Conservation (phyloP, 2,797 vertebrate species). For the Sebastes nivosus region DNA sequence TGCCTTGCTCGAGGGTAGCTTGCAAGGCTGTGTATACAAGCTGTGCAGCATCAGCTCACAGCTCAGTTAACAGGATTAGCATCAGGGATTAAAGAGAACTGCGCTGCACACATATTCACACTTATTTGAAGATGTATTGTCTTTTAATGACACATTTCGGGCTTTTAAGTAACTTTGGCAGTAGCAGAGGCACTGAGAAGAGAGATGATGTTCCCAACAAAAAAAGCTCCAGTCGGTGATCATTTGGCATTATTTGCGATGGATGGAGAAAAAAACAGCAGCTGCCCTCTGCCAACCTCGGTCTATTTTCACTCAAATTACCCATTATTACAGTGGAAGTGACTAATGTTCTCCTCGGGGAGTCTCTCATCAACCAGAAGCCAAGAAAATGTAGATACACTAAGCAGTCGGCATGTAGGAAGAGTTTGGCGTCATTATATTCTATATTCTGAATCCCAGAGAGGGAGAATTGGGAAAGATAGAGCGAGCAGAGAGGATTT, state of each 20-base stretch:
- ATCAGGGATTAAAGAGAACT: conserved; percentile 30
- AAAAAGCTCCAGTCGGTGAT: neutral
- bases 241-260: conserved; percentile 25
- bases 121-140: conserved; percentile 5
- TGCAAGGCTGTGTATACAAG: neutral
- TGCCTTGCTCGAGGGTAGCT: conserved; percentile 28
- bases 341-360: conserved; percentile 67
- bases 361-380: conserved; percentile 39
- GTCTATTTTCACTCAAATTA: conserved; percentile 54
- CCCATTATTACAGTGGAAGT: conserved; percentile 61
- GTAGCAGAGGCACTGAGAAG: neutral
- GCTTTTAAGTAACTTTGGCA: neutral
- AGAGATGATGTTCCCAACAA: neutral
- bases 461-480: conserved; percentile 34
- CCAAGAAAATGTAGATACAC: conserved; percentile 44
- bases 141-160: conserved; percentile 16
- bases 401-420: conserved; percentile 28
- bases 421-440: conserved; percentile 29
- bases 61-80: conserved; percentile 38
- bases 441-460: conserved; percentile 28
- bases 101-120: conserved; percentile 13
- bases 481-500: conserved; percentile 36
- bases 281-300: conserved; percentile 47
- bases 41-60: neutral
- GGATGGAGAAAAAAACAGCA: conserved; percentile 13